These are phyloP conservation scores for Syngnathus typhle DNA, from an alignment of 2,113 vertebrate species.

Conservation along the genomic window DNA sequence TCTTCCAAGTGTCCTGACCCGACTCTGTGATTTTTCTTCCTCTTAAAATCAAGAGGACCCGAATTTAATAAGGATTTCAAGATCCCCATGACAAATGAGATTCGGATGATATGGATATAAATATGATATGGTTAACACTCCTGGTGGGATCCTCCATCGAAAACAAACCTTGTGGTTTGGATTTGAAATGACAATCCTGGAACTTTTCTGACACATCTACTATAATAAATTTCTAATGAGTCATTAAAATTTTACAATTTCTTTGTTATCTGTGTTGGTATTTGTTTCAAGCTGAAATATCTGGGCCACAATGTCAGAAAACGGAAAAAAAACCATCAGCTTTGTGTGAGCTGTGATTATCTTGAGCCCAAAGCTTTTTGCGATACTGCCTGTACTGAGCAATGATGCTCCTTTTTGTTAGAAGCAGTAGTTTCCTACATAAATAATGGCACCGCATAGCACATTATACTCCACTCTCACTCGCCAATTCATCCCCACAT, in stretches of 20 bases:
- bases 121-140: too few species aligned
- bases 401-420: conserved; percentile 15
- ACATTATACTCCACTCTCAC: conserved; percentile 1
- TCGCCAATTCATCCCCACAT: neutral
- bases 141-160: neutral
- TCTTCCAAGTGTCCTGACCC: too few species aligned
- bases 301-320: neutral
- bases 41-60: too few species aligned
- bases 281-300: conserved; percentile 1
- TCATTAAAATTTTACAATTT: neutral
- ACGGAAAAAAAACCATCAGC: neutral
- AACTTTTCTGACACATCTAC: neutral
- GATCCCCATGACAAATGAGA: too few species aligned
- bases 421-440: conserved; percentile 10
- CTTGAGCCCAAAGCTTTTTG: conserved; percentile 22
- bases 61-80: too few species aligned
- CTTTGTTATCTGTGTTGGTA: neutral
- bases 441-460: conserved; percentile 6
- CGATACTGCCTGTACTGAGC: conserved; percentile 16
- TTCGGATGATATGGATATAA: too few species aligned
- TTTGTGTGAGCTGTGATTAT: conserved; percentile 27
- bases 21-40: too few species aligned
- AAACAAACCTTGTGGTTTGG: neutral
- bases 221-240: neutral
- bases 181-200: neutral